phyloP scores from a whole-genome alignment of 2,113 vertebrate genomes.

The Pholis gunnellus region DNA sequence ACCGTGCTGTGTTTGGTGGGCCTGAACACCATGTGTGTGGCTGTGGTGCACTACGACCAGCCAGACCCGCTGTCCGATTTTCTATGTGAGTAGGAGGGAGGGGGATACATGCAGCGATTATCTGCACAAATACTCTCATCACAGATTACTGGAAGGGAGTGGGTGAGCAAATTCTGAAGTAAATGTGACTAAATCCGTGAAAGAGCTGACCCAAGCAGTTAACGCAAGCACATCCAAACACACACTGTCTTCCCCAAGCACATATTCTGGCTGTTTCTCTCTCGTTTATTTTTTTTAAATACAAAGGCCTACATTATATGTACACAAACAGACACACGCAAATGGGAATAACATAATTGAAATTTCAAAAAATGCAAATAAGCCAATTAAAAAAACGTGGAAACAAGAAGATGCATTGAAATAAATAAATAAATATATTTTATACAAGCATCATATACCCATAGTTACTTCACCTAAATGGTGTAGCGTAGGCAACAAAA shows the following conservation, averaged over 20 bases:
- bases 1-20: conserved; percentile 94
- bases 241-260: not conserved
- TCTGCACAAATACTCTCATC: conserved; percentile 37
- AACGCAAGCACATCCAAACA: conserved; percentile 8
- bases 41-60: conserved; percentile 94
- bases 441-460: not conserved
- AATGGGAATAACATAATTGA: not conserved
- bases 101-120: conserved; percentile 26
- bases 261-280: not conserved
- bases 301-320: not conserved
- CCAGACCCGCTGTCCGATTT: conserved; percentile 93
- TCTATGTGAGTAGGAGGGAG: conserved; percentile 88
- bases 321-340: not conserved
- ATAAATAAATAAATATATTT: not conserved
- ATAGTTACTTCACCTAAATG: not conserved
- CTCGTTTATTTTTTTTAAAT: not conserved
- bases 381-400: not conserved
- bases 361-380: not conserved
- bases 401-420: not conserved
- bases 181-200: conserved; percentile 55
- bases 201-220: conserved; percentile 41
- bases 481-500: not conserved
- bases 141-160: conserved; percentile 45
- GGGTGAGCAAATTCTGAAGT: conserved; percentile 48
- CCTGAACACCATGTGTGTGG: conserved; percentile 96